A percentile compares a stretch with the other conserved stretches of the same genome.
Conservation (phyloP, 2,888 invertebrate genomes). For the Calliphora vomitoria region DNA sequence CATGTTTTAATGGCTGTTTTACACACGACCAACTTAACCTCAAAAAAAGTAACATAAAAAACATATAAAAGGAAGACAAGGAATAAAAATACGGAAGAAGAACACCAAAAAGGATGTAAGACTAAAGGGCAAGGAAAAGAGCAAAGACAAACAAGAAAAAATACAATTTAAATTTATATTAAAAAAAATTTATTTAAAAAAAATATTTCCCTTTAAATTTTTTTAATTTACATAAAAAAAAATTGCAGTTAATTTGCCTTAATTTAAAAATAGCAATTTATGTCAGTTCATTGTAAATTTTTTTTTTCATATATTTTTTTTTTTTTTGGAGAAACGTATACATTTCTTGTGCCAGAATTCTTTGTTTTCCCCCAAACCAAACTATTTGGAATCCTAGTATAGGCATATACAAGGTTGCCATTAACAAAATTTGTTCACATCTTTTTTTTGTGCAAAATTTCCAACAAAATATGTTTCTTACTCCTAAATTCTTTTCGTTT, state of each 20-base stretch:
- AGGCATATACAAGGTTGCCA: constrained; percentile 65
- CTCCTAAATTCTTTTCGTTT: neutral
- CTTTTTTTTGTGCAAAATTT: constrained; percentile 29
- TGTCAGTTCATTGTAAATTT: constrained; percentile 71
- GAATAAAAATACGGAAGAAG: constrained; percentile 54
- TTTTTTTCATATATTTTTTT: neutral
- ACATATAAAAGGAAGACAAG: constrained; percentile 50
- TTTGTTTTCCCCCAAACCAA: constrained; percentile 16
- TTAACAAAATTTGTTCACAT: constrained; percentile 40
- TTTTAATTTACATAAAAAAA: neutral
- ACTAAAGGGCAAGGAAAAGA: neutral
- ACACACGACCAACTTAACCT: constrained; percentile 71
- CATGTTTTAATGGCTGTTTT: constrained; percentile 64
- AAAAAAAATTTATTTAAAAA: too few species aligned
- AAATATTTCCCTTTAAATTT: neutral
- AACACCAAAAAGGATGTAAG: constrained; percentile 32
- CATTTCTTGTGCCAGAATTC: constrained; percentile 12
- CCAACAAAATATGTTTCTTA: neutral
- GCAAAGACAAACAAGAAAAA: neutral
- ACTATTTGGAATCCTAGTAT: constrained; percentile 1
- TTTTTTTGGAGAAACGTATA: constrained; percentile 9
- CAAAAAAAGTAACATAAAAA: constrained; percentile 57
- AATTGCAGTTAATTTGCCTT: neutral
- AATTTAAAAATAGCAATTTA: constrained; percentile 80
- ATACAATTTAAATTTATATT: neutral